Percentiles rank a stretch among this genome's conserved stretches.
Conservation (phyloP, 2,888 invertebrate genomes). For the Oscheius onirici region DNA sequence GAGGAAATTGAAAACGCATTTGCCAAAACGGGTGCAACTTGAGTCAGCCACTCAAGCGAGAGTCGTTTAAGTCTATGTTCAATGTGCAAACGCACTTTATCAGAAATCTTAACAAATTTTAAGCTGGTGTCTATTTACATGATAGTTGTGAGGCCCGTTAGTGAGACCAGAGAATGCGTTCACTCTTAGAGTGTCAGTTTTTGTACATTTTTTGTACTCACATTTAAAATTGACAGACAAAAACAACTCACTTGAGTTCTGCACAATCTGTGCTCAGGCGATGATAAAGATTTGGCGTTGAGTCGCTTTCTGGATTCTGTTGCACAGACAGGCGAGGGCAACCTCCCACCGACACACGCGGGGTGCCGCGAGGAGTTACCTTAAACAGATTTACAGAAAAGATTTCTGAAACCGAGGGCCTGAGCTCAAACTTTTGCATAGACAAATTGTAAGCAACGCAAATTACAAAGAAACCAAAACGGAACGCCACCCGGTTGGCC, state of each 20-base stretch:
- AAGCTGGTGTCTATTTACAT: too few relatives aligned
- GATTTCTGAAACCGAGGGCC: neutral
- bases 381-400: neutral
- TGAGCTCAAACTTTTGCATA: neutral
- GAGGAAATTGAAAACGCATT: neutral
- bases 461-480: neutral
- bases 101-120: too few relatives aligned
- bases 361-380: slow-evolving; percentile 26
- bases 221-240: neutral
- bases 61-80: neutral
- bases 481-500: neutral
- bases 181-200: too few relatives aligned
- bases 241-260: slow-evolving; percentile 21
- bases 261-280: slow-evolving; percentile 31
- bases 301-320: neutral
- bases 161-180: too few relatives aligned
- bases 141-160: too few relatives aligned
- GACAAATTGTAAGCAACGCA: neutral
- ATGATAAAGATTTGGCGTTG: slow-evolving; percentile 15
- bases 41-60: neutral
- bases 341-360: slow-evolving; percentile 18
- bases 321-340: slow-evolving; percentile 9
- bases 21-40: neutral
- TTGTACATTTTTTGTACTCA: too few relatives aligned
- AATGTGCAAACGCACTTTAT: neutral